These are phyloP conservation scores for Penaeus japonicus DNA, from an alignment of 1,140 invertebrate genomes.

Conservation along the genomic window DNA sequence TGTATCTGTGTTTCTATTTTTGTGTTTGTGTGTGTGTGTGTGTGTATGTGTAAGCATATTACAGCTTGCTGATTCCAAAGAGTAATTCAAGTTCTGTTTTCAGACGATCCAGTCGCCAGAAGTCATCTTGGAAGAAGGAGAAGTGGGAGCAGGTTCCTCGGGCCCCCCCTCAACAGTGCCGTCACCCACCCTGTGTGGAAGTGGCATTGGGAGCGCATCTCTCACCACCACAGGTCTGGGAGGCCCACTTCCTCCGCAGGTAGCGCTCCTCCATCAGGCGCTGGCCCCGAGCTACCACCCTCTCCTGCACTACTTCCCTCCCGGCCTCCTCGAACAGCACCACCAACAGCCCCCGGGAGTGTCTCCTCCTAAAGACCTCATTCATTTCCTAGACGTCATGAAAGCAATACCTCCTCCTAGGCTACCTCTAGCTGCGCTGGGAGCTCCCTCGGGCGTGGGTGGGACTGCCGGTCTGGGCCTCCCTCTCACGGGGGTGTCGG, in stretches of 20 bases:
- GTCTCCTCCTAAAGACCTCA: conserved; percentile 52
- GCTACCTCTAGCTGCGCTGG: conserved; percentile 32
- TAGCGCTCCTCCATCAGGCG: conserved; percentile 55
- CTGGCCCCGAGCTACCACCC: conserved; percentile 56
- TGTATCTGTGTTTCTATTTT: too few relatives aligned
- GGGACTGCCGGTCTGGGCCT: conserved; percentile 41
- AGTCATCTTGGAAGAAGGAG: conserved; percentile 55
- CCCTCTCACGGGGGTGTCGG: conserved; percentile 28
- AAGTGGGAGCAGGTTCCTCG: conserved; percentile 29
- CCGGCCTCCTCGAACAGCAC: conserved; percentile 39
- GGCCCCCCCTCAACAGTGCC: conserved; percentile 35
- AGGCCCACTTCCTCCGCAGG: conserved; percentile 47
- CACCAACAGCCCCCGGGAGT: conserved; percentile 39
- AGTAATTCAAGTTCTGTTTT: background rate
- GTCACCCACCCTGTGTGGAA: conserved; percentile 39
- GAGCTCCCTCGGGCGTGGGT: conserved; percentile 29
- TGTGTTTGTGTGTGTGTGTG: too few relatives aligned
- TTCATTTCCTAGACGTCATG: conserved; percentile 54
- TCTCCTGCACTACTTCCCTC: conserved; percentile 49
- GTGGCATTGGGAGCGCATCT: background rate
- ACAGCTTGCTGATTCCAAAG: too few relatives aligned
- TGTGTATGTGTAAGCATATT: too few relatives aligned
- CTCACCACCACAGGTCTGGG: conserved; percentile 22
- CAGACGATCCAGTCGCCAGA: conserved; percentile 50
- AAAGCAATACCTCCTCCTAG: conserved; percentile 40